These are phyloP conservation scores for Sebastes steindachneri DNA, from an alignment of 2,797 vertebrate genomes.

Conservation along the genomic window DNA sequence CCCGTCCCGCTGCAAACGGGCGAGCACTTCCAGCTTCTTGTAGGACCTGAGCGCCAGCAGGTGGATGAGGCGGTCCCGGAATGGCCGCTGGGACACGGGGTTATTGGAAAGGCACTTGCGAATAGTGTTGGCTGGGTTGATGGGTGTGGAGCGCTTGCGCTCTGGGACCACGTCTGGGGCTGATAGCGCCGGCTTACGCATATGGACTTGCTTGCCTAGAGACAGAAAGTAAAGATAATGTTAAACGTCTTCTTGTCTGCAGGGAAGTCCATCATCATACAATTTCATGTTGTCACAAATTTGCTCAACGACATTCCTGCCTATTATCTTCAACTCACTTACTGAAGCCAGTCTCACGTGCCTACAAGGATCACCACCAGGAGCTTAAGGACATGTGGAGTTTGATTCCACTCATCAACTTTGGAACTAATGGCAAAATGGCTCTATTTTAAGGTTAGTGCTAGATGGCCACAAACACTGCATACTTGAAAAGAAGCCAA, in stretches of 20 bases:
- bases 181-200: conserved; percentile 86
- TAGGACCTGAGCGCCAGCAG: conserved; percentile 90
- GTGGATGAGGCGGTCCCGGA: conserved; percentile 91
- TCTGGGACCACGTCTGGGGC: conserved; percentile 85
- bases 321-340: not conserved
- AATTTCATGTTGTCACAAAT: not conserved
- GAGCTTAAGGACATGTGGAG: not conserved
- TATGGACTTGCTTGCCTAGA: conserved; percentile 88
- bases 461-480: not conserved
- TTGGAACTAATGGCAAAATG: too few species aligned
- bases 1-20: conserved; percentile 90
- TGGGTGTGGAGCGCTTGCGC: conserved; percentile 90
- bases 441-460: too few species aligned
- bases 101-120: conserved; percentile 85
- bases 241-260: not conserved
- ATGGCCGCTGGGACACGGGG: conserved; percentile 86
- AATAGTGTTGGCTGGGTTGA: conserved; percentile 90
- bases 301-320: not conserved
- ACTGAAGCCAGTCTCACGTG: not conserved
- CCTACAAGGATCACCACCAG: not conserved
- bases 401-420: not conserved
- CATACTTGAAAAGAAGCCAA: not conserved
- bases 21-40: conserved; percentile 93
- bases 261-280: not conserved
- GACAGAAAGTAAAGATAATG: not conserved